Base-by-base conservation (phyloP, 2,888 invertebrate species). In the Athetis lepigone region DNA sequence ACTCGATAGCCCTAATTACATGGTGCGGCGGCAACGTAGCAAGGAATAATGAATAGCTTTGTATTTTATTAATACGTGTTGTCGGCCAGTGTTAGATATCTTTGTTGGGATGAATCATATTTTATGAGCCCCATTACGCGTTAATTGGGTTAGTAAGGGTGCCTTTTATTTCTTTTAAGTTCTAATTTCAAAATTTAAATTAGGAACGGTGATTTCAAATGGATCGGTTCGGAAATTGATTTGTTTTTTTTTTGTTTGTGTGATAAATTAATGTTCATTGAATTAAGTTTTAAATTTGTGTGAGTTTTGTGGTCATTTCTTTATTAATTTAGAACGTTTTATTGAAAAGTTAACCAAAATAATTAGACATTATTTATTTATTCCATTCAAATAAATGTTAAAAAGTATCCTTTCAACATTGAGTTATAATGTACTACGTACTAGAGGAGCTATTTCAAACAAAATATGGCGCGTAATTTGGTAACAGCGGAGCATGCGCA, bases 1-100 rank as follows among this genome's bases (percentile, higher is more conserved):
- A 87, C 85, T 88, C 87, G 87, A 90, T 90, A 88, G 82, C 85
- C 90, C 88, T 94, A 94, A 94, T 94, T 93, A 92, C 90, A 90
- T 75, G 92, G 90, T 91, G 77, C 86, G 81, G 78, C 83, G 83
- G 82, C 82, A 80, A 82, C 83, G 85, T 82, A 83, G 85, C 60
- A 76, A 77, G 73, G 58, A 58, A 87, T 93, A 93, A 94, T 93
- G 90, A 90, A 93, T 91, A 92, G 91, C 86, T 88, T 85, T 85
- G 86, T 89, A 85, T 92, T 86, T 89, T 90, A 92, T 92, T 92
- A 91, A 90, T 90, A 90, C 85, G 87, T 85, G 87, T 89, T 89
- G 86, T 87, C 84, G 84, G 85, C 86, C 84, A 84, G 89, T 89
- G 88, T 89, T 88, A 86, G 87, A 89, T 90, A 89, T 89, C 88